Evolutionary conservation across 2,888 invertebrate genomes (phyloP), one percentile per base, ranked within the genome.

Genomic region (Campopleginae sp.): DNA sequence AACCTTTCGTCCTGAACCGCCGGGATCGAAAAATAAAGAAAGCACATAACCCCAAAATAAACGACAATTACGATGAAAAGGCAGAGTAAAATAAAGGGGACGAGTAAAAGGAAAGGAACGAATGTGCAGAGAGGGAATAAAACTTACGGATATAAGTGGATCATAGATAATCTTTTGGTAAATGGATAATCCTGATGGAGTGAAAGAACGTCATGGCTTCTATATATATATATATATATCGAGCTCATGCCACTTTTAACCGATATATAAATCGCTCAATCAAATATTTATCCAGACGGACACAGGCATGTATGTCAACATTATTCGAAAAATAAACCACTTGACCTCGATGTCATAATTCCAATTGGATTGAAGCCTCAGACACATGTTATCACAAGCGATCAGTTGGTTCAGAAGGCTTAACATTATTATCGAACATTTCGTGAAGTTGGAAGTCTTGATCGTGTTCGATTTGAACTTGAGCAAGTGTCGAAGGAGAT

Each of bases 161-260:
- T 82, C 58, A 33, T 71, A 65, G 79, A 85, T 87, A 87, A 87
- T 86, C 87, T 85, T 83, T 70, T 80, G 42, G 23, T 46, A 42
- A 42, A 42, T 19, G 72, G 87, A 87, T 87, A 82, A 87, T 87
- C 87, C 80, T 80, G 78, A 86, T 84, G 58, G 78, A 78, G 63
- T 54, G 51, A 63, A 68, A 17, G 54, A 65, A 48, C 42, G 54
- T 38, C 23, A 65, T 44, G 33, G 54, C 19, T 68, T 31, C 48
- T 71, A 71, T 79, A 74, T 75, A 58, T 58, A 8, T 7, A 58
- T 58, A 10, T 23, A 58, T 27, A 12, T 33, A 7, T 63, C 14
- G 27, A 33, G 2, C 12, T 27, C 23, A 31, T 63, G 6, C n/a
- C n/a, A 23, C 23, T 33, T 14, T 33, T 33, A 38, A 38, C 38